phyloP scores from a whole-genome alignment of 2,113 vertebrate genomes.

The Euleptes europaea region DNA sequence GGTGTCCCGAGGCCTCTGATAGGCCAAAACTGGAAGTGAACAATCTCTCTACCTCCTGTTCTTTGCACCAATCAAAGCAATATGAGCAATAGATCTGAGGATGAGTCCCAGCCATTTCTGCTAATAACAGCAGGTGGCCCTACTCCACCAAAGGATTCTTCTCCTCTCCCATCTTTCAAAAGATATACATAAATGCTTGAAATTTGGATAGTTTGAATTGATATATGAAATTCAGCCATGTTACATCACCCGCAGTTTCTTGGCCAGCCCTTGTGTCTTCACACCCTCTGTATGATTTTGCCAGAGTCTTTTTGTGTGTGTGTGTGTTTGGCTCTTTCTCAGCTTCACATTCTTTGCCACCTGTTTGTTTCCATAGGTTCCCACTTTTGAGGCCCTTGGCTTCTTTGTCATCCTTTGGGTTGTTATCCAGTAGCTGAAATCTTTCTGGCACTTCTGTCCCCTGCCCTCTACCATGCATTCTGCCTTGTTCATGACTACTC shows the following conservation, averaged over 20 bases:
- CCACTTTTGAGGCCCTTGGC: background rate
- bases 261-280: too few relatives aligned
- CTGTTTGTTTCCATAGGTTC: background rate
- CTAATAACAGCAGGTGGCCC: too few relatives aligned
- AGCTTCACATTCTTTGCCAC: background rate
- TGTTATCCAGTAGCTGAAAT: background rate
- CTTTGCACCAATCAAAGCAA: background rate
- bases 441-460: background rate
- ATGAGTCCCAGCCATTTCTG: background rate
- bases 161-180: background rate
- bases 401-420: background rate
- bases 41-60: background rate
- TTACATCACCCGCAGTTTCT: background rate
- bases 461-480: background rate
- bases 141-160: too few relatives aligned
- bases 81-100: background rate
- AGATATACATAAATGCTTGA: background rate
- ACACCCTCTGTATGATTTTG: background rate
- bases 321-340: background rate
- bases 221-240: background rate
- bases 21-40: background rate
- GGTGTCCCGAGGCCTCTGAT: too few relatives aligned
- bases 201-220: background rate
- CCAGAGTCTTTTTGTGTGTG: background rate
- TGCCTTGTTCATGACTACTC: background rate